These are phyloP conservation scores for Prenolepis imparis DNA, from an alignment of 2,888 invertebrate genomes.

Conservation along the genomic window DNA sequence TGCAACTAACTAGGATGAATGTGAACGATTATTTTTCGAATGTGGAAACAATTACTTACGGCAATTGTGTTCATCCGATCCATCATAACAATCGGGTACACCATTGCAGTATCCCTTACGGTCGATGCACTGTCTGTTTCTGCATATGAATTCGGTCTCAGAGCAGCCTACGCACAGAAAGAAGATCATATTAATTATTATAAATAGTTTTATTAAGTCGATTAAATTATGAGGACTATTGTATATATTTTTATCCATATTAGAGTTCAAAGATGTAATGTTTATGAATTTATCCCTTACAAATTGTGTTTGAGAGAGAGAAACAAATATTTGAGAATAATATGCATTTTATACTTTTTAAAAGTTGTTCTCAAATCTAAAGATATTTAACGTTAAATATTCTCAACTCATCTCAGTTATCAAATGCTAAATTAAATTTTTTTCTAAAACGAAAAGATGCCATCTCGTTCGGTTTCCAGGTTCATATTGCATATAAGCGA, in stretches of 20 bases:
- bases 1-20: conserved; percentile 29
- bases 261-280: not conserved
- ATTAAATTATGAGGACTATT: not conserved
- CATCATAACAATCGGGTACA: conserved; percentile 87
- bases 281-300: not conserved
- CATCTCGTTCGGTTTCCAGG: not conserved
- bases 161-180: conserved; percentile 87
- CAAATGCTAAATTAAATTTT: conserved; percentile 2
- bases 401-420: not conserved
- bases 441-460: not conserved
- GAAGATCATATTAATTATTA: not conserved
- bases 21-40: not conserved
- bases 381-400: not conserved
- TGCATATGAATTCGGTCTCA: conserved; percentile 88
- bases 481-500: conserved; percentile 25
- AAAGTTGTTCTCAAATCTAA: not conserved
- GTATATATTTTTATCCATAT: not conserved
- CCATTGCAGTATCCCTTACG: conserved; percentile 87
- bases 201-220: not conserved
- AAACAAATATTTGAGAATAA: not conserved
- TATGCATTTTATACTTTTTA: not conserved
- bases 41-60: conserved; percentile 85
- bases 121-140: conserved; percentile 89
- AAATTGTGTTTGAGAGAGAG: no score
- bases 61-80: conserved; percentile 90